Percentiles rank a stretch among this genome's conserved stretches.
Conservation (phyloP, 2,113 vertebrate genomes). For the Sapajus apella region DNA sequence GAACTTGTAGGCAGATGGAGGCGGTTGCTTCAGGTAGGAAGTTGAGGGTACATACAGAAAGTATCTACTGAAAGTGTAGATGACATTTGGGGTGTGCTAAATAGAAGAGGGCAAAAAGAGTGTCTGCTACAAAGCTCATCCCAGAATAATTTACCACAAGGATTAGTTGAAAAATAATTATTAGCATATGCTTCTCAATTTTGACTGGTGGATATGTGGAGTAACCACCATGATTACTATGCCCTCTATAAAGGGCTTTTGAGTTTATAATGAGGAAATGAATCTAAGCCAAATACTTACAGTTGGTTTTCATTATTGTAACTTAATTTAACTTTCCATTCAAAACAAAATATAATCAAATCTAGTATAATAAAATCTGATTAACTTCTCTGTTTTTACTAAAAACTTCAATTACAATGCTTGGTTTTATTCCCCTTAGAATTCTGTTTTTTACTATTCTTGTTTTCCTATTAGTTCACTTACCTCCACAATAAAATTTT, state of each 20-base stretch:
- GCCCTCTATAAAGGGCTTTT: neutral
- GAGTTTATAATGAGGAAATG: neutral
- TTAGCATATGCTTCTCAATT: neutral
- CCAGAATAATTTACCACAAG: neutral
- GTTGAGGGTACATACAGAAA: neutral
- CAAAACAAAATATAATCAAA: neutral
- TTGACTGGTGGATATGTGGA: neutral
- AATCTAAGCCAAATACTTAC: neutral
- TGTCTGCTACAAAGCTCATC: neutral
- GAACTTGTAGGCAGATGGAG: neutral
- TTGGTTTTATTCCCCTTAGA: neutral
- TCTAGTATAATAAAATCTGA: neutral
- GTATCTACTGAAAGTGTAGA: neutral
- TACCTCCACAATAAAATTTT: neutral
- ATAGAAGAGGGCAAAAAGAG: neutral
- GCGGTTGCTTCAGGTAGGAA: neutral
- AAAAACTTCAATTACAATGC: neutral
- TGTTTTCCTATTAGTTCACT: neutral
- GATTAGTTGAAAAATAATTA: neutral
- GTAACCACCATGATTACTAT: neutral
- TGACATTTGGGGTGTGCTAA: neutral
- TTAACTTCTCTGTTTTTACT: neutral
- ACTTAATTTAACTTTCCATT: neutral
- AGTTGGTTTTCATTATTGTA: neutral
- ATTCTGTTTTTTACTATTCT: neutral